Base-by-base conservation (phyloP, 2,113 vertebrate genomes). In the Hirundichthys speculiger region DNA sequence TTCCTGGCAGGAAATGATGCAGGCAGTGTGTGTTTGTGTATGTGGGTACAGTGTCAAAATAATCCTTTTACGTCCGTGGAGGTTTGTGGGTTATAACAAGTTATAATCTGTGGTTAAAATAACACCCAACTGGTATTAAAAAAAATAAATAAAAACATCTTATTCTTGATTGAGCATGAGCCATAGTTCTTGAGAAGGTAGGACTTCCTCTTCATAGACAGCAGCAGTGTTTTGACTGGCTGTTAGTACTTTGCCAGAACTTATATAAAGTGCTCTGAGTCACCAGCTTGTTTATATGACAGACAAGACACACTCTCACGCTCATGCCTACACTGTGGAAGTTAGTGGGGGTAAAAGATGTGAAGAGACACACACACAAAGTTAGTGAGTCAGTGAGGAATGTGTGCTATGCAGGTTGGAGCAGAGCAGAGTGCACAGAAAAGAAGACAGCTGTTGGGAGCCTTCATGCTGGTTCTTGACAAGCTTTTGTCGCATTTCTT, bases 341-440 rank as follows among this genome's bases (percentile, higher is more conserved):
- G 50, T 25, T 45, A 34, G 47, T 20, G 22, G 67, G 52, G 6
- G 38, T 42, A 42, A 68, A 65, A 69, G 60, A 63, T 22, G 53
- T 38, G 34, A 49, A 69, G 34, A 76, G 25, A 71, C 64, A 59
- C 45, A 55, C 25, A 54, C 27, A 60, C 61, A 68, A 16, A 63
- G 64, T 67, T 75, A 66, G 84, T 90, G 87, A 90, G 84, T 87
- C 87, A 86, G 71, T 64, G 82, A 82, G 82, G 87, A 90, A 89
- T 90, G 86, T 70, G 30, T 53, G 67, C 69, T 69, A 88, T 86
- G 84, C 16, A 18, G 63, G 70, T 74, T 66, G 25, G 65, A 82
- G 80, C 64, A 43, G 55, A 67, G 76, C 71, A 27, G 59, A 66
- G 51, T 13, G 73, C 53, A 21, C 55, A 69, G 61, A 62, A 67